Conservation (phyloP, 2,113 vertebrate species). For the Marmota flaviventris region DNA sequence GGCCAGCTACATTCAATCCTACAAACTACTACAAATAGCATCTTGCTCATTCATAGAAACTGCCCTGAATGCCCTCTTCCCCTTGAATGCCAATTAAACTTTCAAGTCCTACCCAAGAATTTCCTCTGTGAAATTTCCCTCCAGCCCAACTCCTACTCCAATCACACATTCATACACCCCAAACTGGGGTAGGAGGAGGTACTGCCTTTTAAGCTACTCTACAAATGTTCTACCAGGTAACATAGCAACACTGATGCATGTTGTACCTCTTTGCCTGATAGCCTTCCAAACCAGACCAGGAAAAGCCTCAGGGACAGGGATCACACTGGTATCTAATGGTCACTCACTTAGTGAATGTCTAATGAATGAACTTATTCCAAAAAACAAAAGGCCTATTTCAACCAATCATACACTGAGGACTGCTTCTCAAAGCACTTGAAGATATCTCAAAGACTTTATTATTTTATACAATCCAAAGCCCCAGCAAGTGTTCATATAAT, state of each 20-base stretch:
- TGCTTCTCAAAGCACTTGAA: slow-evolving; percentile 10
- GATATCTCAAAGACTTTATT: neutral
- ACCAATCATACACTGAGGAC: neutral
- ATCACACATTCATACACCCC: neutral
- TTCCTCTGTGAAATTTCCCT: neutral
- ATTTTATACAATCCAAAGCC: neutral
- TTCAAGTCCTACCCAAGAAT: neutral
- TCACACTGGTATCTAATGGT: neutral
- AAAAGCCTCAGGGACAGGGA: neutral
- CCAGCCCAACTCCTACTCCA: neutral
- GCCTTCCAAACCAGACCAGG: neutral
- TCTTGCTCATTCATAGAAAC: neutral
- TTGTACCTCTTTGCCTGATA: neutral
- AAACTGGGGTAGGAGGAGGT: too few relatives aligned
- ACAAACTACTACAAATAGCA: neutral
- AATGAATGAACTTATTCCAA: neutral
- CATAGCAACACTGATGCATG: neutral
- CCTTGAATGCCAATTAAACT: neutral
- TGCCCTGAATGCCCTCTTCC: neutral
- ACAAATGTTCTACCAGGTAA: neutral
- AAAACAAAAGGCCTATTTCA: neutral
- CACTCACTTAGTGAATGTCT: neutral
- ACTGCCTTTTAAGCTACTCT: neutral
- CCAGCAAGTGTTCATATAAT: neutral
- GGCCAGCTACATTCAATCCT: neutral